Conservation (phyloP, 2,888 invertebrate species). For the Subacronicta megacephala region DNA sequence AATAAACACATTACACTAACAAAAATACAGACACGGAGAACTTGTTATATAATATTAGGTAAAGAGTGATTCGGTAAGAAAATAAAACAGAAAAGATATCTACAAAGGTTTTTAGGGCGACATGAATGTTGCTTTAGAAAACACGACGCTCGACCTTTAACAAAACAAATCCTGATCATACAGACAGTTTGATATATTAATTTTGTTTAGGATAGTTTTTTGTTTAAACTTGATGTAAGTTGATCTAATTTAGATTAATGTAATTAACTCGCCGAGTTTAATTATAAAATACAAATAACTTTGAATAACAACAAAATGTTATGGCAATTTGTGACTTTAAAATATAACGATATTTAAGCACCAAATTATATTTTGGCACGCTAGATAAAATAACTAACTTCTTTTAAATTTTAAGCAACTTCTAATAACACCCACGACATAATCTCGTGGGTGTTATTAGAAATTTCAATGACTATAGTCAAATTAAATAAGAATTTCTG, state of each 20-base stretch:
- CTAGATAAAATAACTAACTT: constrained; percentile 21
- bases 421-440: no score
- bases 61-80: constrained; percentile 20
- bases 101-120: constrained; percentile 28
- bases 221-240: constrained; percentile 37
- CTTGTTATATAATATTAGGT: background rate
- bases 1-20: background rate
- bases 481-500: background rate
- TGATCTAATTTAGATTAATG: constrained; percentile 51
- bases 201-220: constrained; percentile 45
- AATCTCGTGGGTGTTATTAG: constrained; percentile 9
- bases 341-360: constrained; percentile 22
- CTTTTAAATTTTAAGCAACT: constrained; percentile 20
- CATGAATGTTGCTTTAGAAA: constrained; percentile 30
- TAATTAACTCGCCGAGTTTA: constrained; percentile 45
- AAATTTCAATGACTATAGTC: background rate
- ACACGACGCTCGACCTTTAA: constrained; percentile 30
- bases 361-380: constrained; percentile 18
- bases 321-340: constrained; percentile 30
- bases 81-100: constrained; percentile 26
- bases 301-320: constrained; percentile 35
- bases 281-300: constrained; percentile 48
- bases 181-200: constrained; percentile 43
- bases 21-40: constrained; percentile 1
- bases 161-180: constrained; percentile 43